Evolutionary conservation across 2,888 invertebrate species (phyloP), one percentile per base, ranked within the genome.

Genomic region (Tiliacea aurago): DNA sequence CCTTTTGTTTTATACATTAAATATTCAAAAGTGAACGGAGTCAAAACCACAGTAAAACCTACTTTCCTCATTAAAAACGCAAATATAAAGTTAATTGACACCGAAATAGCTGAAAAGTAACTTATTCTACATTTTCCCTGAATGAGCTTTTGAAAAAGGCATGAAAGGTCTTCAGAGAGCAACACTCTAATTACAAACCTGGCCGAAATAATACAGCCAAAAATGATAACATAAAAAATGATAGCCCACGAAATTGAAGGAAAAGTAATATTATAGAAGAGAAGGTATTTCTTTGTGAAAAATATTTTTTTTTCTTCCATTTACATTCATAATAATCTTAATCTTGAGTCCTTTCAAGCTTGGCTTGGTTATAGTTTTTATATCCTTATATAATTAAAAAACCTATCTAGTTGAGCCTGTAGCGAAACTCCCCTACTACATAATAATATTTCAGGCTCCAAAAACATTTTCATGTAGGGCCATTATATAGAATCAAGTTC

Each of bases 301-400:
- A 83, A 81, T 78, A 75, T 67, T 65, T 80, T 70, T 71, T 78
- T 83, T 64, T 72, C 62, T 70, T 66, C 71, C 80, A 85, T 87
- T 86, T 80, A 86, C 87, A 87, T 89, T 88, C 78, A 90, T 90
- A 89, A 90, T 81, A 82, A 81, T 80, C 85, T 87, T 86, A 84
- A 90, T 90, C 86, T 87, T 73, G 76, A 79, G 81, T 84, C 86
- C 84, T 86, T 87, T 87, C 72, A 78, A 77, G 78, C 79, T 81
- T 81, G 74, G 80, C 80, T 69, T 68, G 77, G 84, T 86, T 86
- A 84, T 85, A 88, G 88, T 90, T 91, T 91, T 91, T 91, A 91
- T 91, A 89, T 87, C 83, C 83, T 73, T 81, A 80, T 87, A 88
- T 93, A 91, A 93, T 93, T 93, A 93, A 93, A 90, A 89, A 81